Base-by-base conservation (phyloP, 2,888 invertebrate genomes). In the Pilophorus perplexus region DNA sequence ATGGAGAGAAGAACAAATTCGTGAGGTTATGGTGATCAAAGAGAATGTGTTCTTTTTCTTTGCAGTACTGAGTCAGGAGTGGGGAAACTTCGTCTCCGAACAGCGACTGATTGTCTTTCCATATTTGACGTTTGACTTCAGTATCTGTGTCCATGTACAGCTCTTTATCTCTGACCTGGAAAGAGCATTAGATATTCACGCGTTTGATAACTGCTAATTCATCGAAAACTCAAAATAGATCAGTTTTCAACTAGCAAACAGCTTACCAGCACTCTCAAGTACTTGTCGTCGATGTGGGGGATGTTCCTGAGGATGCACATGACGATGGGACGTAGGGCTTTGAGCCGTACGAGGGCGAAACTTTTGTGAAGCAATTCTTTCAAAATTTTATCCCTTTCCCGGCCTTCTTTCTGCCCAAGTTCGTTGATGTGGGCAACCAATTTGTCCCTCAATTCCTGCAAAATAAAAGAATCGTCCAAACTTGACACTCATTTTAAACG, bases 11-110 rank as follows among this genome's bases (percentile, higher is more conserved):
- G 76, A 94, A 94, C 59, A 90, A 79, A 75, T 88, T 90, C 44
- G 84, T 86, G 8, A 91, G 81, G 76, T 92, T 93, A 65, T 83
- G 80, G 77, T 93, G 92, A 76, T 92, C 92, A 78, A 94, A 95
- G 25, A 97, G 79, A 18, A 93, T 83, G 76, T 89, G 89, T 76
- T 96, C 95, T 75, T 97, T 97, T 76, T 94, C 94, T 71, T 90
- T 85, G 42, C 93, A 94, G 74, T 97, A 98, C 75, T 91, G 90
- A 73, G 91, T 93, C 25, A 98, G 82, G 27, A 97, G 79, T 0
- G 97, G 97, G 0, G 95, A 95, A 0, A 97, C 95, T 82, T 97
- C 97, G 78, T 97, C 96, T 14, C 96, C 95, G 80, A 97, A 97
- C 25, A 97, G 78, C 1, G 93, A 90, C 76, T 97, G 96, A 78